Conservation (phyloP, 2,113 vertebrate species). For the Calonectris borealis region DNA sequence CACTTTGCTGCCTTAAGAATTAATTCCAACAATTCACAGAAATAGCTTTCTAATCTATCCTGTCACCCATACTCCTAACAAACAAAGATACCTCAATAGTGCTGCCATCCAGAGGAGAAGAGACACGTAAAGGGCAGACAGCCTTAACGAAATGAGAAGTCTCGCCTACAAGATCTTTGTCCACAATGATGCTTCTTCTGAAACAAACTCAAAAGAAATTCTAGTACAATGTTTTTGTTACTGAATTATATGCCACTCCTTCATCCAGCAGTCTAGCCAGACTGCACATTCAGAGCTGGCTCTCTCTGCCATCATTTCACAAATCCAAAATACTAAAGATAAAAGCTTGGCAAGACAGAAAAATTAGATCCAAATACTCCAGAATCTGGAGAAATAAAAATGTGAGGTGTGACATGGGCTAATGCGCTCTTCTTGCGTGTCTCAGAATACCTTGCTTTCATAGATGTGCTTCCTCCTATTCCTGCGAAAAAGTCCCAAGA, state of each 20-base stretch:
- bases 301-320: neutral
- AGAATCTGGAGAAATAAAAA: neutral
- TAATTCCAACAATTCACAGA: neutral
- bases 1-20: neutral
- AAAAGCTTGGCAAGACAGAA: neutral
- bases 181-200: neutral
- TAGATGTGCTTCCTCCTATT: neutral
- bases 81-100: neutral
- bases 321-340: neutral
- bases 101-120: neutral
- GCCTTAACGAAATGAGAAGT: neutral
- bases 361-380: neutral
- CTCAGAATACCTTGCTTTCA: neutral
- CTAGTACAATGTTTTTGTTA: neutral
- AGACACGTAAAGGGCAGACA: neutral
- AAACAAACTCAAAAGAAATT: neutral
- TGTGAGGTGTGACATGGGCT: neutral
- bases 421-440: neutral
- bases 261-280: neutral
- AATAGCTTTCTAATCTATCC: neutral
- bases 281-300: neutral
- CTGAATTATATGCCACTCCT: neutral
- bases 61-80: neutral
- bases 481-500: neutral
- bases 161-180: neutral